phyloP scores from a whole-genome alignment of 2,888 invertebrate genomes.

The Sphaerophoria taeniata region DNA sequence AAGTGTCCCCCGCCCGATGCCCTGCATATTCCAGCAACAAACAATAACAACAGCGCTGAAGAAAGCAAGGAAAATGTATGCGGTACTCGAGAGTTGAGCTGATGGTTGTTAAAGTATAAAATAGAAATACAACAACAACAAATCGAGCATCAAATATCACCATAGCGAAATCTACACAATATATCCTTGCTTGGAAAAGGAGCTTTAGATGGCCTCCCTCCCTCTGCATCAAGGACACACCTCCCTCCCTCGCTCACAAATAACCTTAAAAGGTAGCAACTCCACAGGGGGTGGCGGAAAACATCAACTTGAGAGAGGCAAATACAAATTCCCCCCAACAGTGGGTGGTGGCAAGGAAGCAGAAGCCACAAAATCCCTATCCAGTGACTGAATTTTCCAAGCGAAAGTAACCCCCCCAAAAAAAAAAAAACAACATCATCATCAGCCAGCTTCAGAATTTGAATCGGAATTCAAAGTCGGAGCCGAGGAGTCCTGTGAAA shows the following conservation, averaged over 20 bases:
- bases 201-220: slow-evolving; percentile 71
- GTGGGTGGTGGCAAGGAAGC: slow-evolving; percentile 59
- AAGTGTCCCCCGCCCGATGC: not conserved
- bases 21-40: slow-evolving; percentile 34
- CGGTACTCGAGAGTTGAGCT: slow-evolving; percentile 17
- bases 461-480: not conserved
- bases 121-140: slow-evolving; percentile 26
- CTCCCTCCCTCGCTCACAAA: not conserved
- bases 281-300: slow-evolving; percentile 37
- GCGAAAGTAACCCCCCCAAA: slow-evolving; percentile 1
- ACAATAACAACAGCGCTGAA: slow-evolving; percentile 41
- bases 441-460: slow-evolving; percentile 8
- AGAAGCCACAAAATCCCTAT: slow-evolving; percentile 47
- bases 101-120: slow-evolving; percentile 21
- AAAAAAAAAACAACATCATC: too few species aligned
- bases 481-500: not conserved
- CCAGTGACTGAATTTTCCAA: not conserved
- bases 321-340: slow-evolving; percentile 54
- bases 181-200: slow-evolving; percentile 66
- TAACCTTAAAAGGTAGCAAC: slow-evolving; percentile 39
- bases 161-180: slow-evolving; percentile 74
- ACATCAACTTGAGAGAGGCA: slow-evolving; percentile 22
- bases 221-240: slow-evolving; percentile 65
- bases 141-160: slow-evolving; percentile 73
- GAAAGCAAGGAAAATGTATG: slow-evolving; percentile 65